A percentile compares a stretch with the other conserved stretches of the same genome.
phyloP scores from a whole-genome alignment of 2,797 vertebrate species.

The Ctenopoma multispine region DNA sequence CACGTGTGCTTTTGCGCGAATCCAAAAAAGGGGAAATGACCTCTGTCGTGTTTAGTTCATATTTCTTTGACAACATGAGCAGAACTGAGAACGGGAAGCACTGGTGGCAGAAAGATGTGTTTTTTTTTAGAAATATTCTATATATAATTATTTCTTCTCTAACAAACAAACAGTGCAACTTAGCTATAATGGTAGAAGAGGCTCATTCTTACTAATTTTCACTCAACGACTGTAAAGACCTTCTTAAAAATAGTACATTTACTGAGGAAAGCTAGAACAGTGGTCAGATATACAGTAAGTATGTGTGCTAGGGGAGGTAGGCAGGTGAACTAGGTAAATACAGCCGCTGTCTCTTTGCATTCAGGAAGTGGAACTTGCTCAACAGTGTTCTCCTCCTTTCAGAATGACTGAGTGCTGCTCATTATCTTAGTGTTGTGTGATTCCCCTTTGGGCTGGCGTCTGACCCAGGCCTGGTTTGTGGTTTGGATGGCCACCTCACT shows the following conservation, averaged over 20 bases:
- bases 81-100: not conserved
- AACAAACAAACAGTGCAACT: too few relatives aligned
- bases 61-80: not conserved
- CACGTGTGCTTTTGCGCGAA: not conserved
- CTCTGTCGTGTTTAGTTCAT: conserved; percentile 7
- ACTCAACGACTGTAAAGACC: not conserved
- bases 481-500: conserved; percentile 70
- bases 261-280: not conserved
- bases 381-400: conserved; percentile 77
- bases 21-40: conserved; percentile 34
- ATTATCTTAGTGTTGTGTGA: conserved; percentile 78
- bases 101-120: not conserved
- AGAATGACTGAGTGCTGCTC: conserved; percentile 79
- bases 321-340: conserved; percentile 63
- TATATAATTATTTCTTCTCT: not conserved
- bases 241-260: not conserved
- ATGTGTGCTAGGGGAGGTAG: conserved; percentile 1
- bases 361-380: conserved; percentile 78
- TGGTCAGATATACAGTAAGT: not conserved
- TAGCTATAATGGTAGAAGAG: too few relatives aligned
- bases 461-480: conserved; percentile 72
- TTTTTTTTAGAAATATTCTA: too few relatives aligned
- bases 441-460: conserved; percentile 76
- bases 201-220: not conserved
- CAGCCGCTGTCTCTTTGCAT: conserved; percentile 55